Base-by-base conservation (phyloP, 2,888 invertebrate genomes). In the Acronicta psi region DNA sequence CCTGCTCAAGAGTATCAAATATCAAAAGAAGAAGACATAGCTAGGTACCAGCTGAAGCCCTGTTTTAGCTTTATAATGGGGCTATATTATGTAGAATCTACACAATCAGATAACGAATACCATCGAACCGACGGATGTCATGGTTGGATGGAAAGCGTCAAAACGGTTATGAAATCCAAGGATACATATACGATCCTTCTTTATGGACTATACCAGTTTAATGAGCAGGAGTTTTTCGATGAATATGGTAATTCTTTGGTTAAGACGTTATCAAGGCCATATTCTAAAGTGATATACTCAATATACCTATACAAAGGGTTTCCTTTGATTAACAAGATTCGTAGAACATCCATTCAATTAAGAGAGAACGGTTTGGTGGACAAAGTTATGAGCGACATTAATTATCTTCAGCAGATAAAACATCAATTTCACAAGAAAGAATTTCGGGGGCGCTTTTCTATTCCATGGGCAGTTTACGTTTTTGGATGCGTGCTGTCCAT, bases 221-320 rank as follows among this genome's bases (percentile, higher is more conserved):
- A 86, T 23, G 71, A 73, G 45, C 65, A 78, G 2, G 47, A 69
- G 1, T 87, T 80, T 54, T 76, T 70, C 36, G 79, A 87, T 58
- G 59, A 75, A 36, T 77, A 58, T 34, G 87, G 88, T 0, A 36
- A 60, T 7, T 43, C 73, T 23, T 58, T 45, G 8, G 23, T 84
- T 8, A 79, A 80, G 41, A 13, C 42, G 2, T 79, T 88, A 38
- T 18, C 55, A 0, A 65, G 70, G 7, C 86, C 87, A 0, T 66
- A 81, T 8, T 74, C 75, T 6, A 86, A 86, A 50, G 53, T 85
- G 2, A 76, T 88, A 3, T 89, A 86, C 44, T 81, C 82, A 0
- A 83, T 86, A 14, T 91, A 82, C 37, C 68, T 87, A 6, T 83
- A 86, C 46, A 90, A 90, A 65, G 91, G 90, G 0, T 91, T 91